Conservation (phyloP, 1,140 invertebrate genomes). For the Lithobius niger region DNA sequence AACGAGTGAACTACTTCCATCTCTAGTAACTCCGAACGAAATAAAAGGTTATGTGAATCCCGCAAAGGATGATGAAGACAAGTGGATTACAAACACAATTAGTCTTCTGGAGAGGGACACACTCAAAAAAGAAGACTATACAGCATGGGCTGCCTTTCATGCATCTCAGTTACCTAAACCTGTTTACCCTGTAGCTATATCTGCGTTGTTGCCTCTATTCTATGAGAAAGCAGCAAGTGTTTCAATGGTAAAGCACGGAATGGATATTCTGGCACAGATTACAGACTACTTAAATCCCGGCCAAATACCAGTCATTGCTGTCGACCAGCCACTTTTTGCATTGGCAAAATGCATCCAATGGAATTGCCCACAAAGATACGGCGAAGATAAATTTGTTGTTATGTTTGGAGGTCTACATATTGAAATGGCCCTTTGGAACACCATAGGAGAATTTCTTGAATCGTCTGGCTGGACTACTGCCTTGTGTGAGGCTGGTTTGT, state of each 20-base stretch:
- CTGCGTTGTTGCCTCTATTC: conserved; percentile 14
- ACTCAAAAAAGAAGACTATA: neutral
- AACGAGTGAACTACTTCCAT: neutral
- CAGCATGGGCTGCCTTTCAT: neutral
- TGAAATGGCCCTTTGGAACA: conserved; percentile 18
- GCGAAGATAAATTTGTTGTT: conserved; percentile 20
- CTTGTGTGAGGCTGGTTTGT: neutral
- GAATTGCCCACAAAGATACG: conserved; percentile 19
- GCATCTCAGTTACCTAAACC: neutral
- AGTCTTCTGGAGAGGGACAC: neutral
- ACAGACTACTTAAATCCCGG: conserved; percentile 19
- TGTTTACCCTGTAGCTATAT: neutral
- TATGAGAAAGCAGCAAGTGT: conserved; percentile 12
- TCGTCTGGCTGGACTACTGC: conserved; percentile 19
- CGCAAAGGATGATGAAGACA: neutral
- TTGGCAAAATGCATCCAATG: conserved; percentile 22
- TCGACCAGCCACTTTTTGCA: conserved; percentile 20
- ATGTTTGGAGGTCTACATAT: conserved; percentile 22
- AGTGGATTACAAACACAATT: neutral
- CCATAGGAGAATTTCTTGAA: conserved; percentile 19
- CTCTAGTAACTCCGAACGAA: neutral
- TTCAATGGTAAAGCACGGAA: conserved; percentile 17
- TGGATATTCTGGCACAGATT: conserved; percentile 17
- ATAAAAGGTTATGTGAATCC: neutral
- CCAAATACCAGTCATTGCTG: conserved; percentile 17